Percentiles rank a stretch among this genome's conserved stretches.
These are phyloP conservation scores for Arvicanthis niloticus DNA, from an alignment of 2,113 vertebrate species.

Conservation along the genomic window DNA sequence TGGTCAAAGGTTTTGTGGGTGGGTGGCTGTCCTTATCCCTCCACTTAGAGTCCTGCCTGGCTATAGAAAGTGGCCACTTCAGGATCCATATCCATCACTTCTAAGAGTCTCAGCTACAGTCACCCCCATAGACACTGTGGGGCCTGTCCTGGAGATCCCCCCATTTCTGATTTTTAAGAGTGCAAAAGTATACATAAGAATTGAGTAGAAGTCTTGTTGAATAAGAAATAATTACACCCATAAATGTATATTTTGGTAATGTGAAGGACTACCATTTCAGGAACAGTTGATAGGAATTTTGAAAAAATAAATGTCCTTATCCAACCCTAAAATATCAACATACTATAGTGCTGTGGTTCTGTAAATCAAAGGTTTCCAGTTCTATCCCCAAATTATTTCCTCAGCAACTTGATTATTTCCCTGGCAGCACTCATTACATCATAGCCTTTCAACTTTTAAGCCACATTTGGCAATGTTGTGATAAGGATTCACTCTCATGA, in stretches of 20 bases:
- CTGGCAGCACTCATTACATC: not conserved
- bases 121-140: no score
- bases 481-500: constrained; percentile 3
- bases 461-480: constrained; percentile 27
- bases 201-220: constrained; percentile 24
- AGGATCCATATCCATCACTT: no score
- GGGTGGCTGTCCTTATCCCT: no score
- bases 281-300: constrained; percentile 44
- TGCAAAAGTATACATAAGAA: not conserved
- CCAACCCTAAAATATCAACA: not conserved
- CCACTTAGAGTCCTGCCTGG: no score
- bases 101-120: no score
- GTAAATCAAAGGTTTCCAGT: constrained; percentile 45
- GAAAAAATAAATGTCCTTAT: constrained; percentile 12
- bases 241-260: constrained; percentile 8
- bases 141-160: no score
- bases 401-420: constrained; percentile 20
- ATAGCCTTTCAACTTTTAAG: constrained; percentile 1
- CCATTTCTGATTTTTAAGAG: constrained; percentile 6
- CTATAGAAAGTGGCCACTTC: no score
- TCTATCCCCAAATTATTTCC: constrained; percentile 21
- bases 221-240: constrained; percentile 39
- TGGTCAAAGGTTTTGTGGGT: no score
- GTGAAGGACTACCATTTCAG: not conserved
- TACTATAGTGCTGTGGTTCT: constrained; percentile 19